Evolutionary conservation across 2,113 vertebrate genomes (phyloP).

Genomic region (Silurus glanis): DNA sequence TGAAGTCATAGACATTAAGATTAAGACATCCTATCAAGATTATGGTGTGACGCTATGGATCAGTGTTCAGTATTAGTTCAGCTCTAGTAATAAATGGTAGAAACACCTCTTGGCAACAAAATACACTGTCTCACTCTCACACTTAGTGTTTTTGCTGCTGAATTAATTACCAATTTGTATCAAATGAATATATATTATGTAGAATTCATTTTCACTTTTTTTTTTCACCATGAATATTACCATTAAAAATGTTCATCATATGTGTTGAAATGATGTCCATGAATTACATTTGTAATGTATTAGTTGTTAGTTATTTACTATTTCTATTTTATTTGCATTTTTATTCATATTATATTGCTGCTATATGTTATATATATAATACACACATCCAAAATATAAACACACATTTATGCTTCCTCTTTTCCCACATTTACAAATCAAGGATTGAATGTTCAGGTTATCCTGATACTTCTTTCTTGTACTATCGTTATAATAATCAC

Average conservation of each 20-base stretch:
- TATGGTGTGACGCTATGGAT: not conserved
- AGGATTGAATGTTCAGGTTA: not conserved
- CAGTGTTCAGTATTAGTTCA: not conserved
- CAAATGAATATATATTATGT: not conserved
- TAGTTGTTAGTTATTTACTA: not conserved
- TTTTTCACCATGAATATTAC: not conserved
- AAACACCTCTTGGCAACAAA: not conserved
- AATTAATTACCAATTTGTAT: not conserved
- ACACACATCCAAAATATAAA: not conserved
- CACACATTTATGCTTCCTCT: not conserved
- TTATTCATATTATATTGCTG: not conserved
- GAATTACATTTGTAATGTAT: not conserved
- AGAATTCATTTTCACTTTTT: not conserved
- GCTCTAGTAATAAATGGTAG: not conserved
- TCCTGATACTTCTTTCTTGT: not conserved
- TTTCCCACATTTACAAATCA: not conserved
- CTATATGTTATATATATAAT: not conserved
- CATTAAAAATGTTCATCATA: not conserved
- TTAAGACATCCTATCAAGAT: not conserved
- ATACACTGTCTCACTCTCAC: not conserved
- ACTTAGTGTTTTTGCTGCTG: constrained; percentile 1
- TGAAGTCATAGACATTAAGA: not conserved
- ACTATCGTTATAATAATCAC: not conserved
- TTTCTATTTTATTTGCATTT: not conserved
- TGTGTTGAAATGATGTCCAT: not conserved